A percentile compares a stretch with the other conserved stretches of the same genome.
Evolutionary conservation across 2,113 vertebrate species (phyloP).

Genomic region (Prunella himalayana): DNA sequence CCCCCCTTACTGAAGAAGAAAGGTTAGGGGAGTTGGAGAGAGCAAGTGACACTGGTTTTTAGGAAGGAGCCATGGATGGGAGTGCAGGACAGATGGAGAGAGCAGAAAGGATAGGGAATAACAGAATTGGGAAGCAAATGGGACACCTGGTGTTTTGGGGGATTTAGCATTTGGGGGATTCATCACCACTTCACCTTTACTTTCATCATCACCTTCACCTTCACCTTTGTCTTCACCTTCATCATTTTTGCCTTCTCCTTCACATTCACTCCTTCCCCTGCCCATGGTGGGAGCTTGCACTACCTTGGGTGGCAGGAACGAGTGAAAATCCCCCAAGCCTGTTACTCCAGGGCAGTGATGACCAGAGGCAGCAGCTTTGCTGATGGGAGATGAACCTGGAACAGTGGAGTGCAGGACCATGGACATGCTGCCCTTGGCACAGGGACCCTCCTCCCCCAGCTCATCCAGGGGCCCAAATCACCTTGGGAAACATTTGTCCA

Average conservation of each 20-base stretch:
- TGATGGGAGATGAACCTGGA: not conserved
- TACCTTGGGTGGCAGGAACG: accelerated
- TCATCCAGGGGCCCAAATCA: not conserved
- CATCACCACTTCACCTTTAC: not conserved
- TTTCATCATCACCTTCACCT: not conserved
- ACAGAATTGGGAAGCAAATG: not conserved
- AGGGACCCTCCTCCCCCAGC: not conserved
- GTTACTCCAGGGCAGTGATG: accelerated
- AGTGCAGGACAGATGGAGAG: accelerated
- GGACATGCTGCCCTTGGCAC: not conserved
- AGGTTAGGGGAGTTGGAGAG: accelerated
- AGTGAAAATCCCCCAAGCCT: not conserved
- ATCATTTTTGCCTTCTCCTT: not conserved
- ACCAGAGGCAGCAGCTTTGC: not conserved
- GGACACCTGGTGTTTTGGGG: not conserved
- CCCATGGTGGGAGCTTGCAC: accelerated
- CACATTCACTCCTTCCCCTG: not conserved
- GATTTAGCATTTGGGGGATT: not conserved
- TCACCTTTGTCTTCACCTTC: not conserved
- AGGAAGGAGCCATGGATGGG: not conserved
- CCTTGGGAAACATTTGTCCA: not conserved
- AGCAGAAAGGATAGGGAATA: not conserved
- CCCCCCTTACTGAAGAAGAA: not conserved
- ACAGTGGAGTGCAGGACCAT: not conserved
- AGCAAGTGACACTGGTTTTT: not conserved